Evolutionary conservation across 2,888 invertebrate species (phyloP).

Genomic region (Orthosia gracilis): DNA sequence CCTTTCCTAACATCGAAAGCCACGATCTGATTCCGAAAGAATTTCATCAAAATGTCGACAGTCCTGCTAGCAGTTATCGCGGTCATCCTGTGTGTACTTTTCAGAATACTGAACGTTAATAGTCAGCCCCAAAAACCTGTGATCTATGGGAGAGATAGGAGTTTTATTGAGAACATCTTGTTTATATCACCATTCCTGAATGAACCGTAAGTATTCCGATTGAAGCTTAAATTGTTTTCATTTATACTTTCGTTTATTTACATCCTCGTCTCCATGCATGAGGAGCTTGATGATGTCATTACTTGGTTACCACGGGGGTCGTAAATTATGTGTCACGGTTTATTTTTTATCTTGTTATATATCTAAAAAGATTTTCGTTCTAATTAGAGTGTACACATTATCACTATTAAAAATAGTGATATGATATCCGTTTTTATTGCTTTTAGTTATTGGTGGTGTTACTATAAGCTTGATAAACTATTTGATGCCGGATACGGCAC

Average conservation of each 20-base stretch:
- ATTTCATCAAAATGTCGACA: constrained; percentile 93
- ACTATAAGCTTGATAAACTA: neutral
- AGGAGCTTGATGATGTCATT: constrained; percentile 80
- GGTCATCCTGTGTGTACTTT: constrained; percentile 95
- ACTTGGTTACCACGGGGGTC: constrained; percentile 58
- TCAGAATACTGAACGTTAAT: constrained; percentile 96
- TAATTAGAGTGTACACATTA: constrained; percentile 5
- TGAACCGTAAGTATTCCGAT: constrained; percentile 94
- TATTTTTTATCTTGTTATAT: constrained; percentile 15
- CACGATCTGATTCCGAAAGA: constrained; percentile 59
- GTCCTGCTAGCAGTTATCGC: constrained; percentile 95
- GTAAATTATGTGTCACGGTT: constrained; percentile 42
- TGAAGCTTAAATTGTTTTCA: constrained; percentile 34
- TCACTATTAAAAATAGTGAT: constrained; percentile 14
- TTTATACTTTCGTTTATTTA: constrained; percentile 38
- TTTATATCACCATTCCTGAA: constrained; percentile 95
- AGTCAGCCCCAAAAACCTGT: constrained; percentile 95
- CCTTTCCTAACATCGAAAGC: constrained; percentile 59
- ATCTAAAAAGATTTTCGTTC: neutral
- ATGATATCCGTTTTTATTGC: constrained; percentile 34
- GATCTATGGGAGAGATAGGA: constrained; percentile 94
- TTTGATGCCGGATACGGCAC: constrained; percentile 17
- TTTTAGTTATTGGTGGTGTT: constrained; percentile 21
- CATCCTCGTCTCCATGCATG: constrained; percentile 29
- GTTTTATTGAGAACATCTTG: constrained; percentile 94